phyloP scores from a whole-genome alignment of 2,113 vertebrate species.

The Furnarius figulus region DNA sequence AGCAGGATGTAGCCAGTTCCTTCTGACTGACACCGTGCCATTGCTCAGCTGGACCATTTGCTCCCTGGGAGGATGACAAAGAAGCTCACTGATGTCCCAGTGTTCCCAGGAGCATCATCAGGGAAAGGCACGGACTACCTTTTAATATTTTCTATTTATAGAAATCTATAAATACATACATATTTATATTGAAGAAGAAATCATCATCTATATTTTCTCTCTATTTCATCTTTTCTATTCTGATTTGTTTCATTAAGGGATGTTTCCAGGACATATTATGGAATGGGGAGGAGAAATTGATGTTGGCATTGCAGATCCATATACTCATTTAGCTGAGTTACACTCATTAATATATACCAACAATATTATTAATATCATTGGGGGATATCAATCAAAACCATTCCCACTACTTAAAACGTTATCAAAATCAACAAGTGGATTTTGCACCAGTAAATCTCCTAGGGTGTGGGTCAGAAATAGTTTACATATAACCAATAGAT shows the following conservation, averaged over 20 bases:
- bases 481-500: neutral
- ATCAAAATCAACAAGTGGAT: neutral
- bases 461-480: neutral
- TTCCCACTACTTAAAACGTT: neutral
- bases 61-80: neutral
- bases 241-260: neutral
- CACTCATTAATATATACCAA: neutral
- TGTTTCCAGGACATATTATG: neutral
- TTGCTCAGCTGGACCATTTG: neutral
- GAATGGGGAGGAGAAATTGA: neutral
- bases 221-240: neutral
- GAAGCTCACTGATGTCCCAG: neutral
- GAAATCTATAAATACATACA: too few species aligned
- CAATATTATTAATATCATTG: neutral
- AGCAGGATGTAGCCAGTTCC: neutral
- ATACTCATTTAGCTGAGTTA: conserved; percentile 38
- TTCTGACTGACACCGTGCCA: neutral
- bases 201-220: too few species aligned
- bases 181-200: too few species aligned
- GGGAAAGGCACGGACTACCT: neutral
- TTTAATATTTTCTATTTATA: neutral
- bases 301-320: neutral
- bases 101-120: neutral
- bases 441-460: conserved; percentile 34
- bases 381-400: neutral